phyloP scores from a whole-genome alignment of 2,888 invertebrate species.

The Dione juno region DNA sequence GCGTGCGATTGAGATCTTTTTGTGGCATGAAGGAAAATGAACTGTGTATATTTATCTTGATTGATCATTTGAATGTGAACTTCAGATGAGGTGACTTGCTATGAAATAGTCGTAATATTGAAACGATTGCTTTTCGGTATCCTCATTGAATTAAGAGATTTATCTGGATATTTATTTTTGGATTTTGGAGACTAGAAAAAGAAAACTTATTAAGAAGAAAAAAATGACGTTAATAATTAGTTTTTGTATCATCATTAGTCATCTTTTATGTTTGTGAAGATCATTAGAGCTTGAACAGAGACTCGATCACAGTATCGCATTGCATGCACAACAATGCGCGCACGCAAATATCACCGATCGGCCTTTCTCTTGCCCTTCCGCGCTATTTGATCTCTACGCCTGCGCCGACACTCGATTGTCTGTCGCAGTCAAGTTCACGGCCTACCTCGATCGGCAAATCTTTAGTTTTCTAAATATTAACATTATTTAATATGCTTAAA shows the following conservation, averaged over 20 bases:
- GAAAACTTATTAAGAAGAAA: not conserved
- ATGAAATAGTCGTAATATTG: conserved; percentile 50
- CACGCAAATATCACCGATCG: conserved; percentile 46
- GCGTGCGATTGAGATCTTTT: conserved; percentile 72
- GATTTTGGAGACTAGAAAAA: not conserved
- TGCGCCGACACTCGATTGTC: conserved; percentile 56
- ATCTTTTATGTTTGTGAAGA: conserved; percentile 32
- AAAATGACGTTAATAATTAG: not conserved
- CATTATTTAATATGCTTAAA: not conserved
- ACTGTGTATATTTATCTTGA: conserved; percentile 61
- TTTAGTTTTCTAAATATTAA: not conserved
- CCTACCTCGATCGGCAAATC: conserved; percentile 47
- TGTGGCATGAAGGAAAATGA: conserved; percentile 70
- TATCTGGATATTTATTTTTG: not conserved
- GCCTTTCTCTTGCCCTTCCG: conserved; percentile 56
- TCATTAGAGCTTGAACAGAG: conserved; percentile 31
- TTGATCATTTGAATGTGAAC: conserved; percentile 65
- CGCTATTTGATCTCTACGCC: conserved; percentile 51
- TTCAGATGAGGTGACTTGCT: conserved; percentile 51
- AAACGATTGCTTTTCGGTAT: conserved; percentile 64
- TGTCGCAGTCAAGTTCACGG: conserved; percentile 77
- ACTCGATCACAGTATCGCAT: conserved; percentile 28
- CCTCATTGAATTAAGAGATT: conserved; percentile 55
- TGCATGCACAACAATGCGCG: conserved; percentile 32
- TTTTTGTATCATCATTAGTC: conserved; percentile 20